Evolutionary conservation across 2,797 vertebrate genomes (phyloP), one percentile per base, ranked within the genome.

Genomic region (Acanthurus leucopareius): DNA sequence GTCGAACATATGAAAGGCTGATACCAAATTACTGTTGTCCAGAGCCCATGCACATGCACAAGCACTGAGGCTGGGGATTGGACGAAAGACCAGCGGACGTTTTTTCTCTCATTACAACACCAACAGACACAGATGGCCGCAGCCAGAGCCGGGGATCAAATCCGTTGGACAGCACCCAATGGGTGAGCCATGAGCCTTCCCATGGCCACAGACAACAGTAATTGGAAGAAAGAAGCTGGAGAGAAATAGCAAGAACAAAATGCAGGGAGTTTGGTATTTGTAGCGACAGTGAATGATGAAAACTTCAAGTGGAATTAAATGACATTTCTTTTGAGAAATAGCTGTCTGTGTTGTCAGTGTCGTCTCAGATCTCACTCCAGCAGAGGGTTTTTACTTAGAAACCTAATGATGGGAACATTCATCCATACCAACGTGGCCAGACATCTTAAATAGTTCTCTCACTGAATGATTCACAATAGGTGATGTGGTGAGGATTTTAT

Each of bases 91-190:
- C 88, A 82, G 89, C 74, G 70, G 78, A 79, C 56, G 35, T 86
- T 86, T 84, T 32, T 83, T 73, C 83, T 86, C 80, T 92, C 82
- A 87, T 90, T 91, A 88, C 82, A 73, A 76, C 32, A 84, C 90
- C 88, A 88, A 84, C 74, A 75, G 86, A 87, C 90, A 91, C 94
- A 93, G 93, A 93, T 94, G 93, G 93, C 86, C 73, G 0, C 58
- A 81, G 86, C 75, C 88, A 85, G 83, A 88, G 86, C 84, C n/a
- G 75, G 69, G 88, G 87, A 91, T 90, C 89, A 92, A 89, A 90
- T 93, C 86, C 71, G 38, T 77, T 89, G 90, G 89, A 93, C 66
- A 42, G 88, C 87, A 87, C 90, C 91, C 91, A 91, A 72, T 86
- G 89, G 88, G 86, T 86, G 88, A 91, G 88, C 86, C 79, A 68